These are phyloP conservation scores for Drosophila antonietae DNA, from an alignment of 2,888 invertebrate species.

Conservation along the genomic window DNA sequence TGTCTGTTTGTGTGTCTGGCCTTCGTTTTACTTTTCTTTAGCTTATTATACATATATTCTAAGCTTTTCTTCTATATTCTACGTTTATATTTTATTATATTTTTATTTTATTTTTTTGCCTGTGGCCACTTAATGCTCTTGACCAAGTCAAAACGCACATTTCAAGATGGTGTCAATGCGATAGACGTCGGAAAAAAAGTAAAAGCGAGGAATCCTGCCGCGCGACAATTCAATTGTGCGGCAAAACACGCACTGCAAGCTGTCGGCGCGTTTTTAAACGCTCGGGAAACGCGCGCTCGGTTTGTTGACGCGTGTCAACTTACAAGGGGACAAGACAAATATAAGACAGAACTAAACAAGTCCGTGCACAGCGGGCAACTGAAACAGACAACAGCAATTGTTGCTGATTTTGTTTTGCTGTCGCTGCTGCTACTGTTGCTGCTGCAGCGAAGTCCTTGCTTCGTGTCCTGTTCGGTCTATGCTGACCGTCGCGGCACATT, in stretches of 20 bases:
- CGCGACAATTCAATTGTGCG: constrained; percentile 63
- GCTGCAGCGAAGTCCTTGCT: constrained; percentile 57
- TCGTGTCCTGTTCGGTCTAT: constrained; percentile 50
- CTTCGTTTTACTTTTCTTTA: constrained; percentile 24
- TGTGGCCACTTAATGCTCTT: constrained; percentile 58
- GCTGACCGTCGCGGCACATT: constrained; percentile 46
- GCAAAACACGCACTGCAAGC: constrained; percentile 44
- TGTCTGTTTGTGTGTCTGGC: no score
- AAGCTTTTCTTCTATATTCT: not conserved
- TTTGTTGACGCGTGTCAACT: constrained; percentile 3
- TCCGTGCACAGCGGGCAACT: constrained; percentile 78
- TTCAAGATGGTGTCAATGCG: constrained; percentile 71
- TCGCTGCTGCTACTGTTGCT: constrained; percentile 15
- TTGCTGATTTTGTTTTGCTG: constrained; percentile 75
- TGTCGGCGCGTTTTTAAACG: constrained; percentile 49
- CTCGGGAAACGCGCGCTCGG: constrained; percentile 39
- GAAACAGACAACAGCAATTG: constrained; percentile 72
- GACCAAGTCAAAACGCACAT: constrained; percentile 61
- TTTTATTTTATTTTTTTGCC: constrained; percentile 17
- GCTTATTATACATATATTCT: constrained; percentile 22
- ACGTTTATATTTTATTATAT: constrained; percentile 6
- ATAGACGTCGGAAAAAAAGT: constrained; percentile 43
- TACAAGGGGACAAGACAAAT: constrained; percentile 21
- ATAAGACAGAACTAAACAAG: constrained; percentile 55
- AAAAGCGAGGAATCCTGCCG: constrained; percentile 24